Percentiles rank a stretch among this genome's conserved stretches.
These are phyloP conservation scores for Heliconius charithonia DNA, from an alignment of 2,888 invertebrate species.

Conservation along the genomic window DNA sequence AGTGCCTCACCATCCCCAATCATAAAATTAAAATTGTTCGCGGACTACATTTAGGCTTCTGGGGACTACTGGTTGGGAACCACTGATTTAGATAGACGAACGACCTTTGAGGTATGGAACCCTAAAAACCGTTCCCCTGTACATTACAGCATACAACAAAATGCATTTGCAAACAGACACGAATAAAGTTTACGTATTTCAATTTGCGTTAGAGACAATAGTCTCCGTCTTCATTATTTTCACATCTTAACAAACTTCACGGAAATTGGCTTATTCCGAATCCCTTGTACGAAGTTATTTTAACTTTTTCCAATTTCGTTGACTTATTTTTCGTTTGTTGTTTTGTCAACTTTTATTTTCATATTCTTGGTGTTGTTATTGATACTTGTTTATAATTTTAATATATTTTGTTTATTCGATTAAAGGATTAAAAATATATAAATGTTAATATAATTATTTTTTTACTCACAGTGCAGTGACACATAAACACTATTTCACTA, in stretches of 20 bases:
- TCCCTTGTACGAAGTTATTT: conserved; percentile 27
- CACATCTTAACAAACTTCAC: conserved; percentile 25
- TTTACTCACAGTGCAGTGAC: too few species aligned
- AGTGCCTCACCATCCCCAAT: too few species aligned
- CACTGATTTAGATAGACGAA: too few species aligned
- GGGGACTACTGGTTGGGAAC: too few species aligned
- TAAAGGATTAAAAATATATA: too few species aligned
- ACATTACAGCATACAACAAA: not conserved
- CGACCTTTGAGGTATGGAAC: not conserved
- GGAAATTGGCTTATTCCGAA: conserved; percentile 31
- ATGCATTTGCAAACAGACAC: not conserved
- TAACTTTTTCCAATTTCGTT: conserved; percentile 31
- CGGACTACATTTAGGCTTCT: too few species aligned
- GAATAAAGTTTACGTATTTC: conserved; percentile 21
- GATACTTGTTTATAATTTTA: not conserved
- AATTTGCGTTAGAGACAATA: conserved; percentile 10
- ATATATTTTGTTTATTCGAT: too few species aligned
- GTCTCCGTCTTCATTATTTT: conserved; percentile 17
- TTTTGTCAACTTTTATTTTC: not conserved
- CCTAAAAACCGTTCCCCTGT: not conserved
- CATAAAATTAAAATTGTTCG: too few species aligned
- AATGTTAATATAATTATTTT: too few species aligned
- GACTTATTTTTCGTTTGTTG: conserved; percentile 19
- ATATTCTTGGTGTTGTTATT: not conserved
- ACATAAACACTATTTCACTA: too few species aligned